Evolutionary conservation across 2,888 invertebrate genomes (phyloP), one percentile per base, ranked within the genome.

Genomic region (Eumerus sabulonum): DNA sequence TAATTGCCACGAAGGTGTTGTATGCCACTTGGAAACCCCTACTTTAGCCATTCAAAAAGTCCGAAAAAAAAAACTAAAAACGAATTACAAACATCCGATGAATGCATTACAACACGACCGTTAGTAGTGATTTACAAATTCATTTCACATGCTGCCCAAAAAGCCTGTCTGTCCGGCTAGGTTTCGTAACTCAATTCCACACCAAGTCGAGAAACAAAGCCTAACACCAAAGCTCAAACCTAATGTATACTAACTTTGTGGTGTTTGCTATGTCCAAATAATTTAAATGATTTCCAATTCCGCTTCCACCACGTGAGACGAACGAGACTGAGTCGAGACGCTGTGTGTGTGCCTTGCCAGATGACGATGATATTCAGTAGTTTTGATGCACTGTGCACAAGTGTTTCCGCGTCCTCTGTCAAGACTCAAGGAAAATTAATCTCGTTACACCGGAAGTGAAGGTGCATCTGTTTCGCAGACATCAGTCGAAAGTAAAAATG

Each of bases 201-300:
- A n/a, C 36, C 36, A 44, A 17, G 38, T 27, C 3, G 27, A 27
- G 27, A 27, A 27, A 27, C 35, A 53, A 45, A 59, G 53, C 19
- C 76, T 64, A 57, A 60, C 13, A 38, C 40, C 17, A 47, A 27
- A n/a, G 14, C 18, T 5, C 57, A 59, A 59, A 27, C 18, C 56
- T 19, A 35, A 45, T 72, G 68, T 74, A 27, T 63, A 63, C 68
- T 53, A 68, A 67, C 57, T 67, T n/a, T n/a, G n/a, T 50, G 27
- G 35, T 70, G 60, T 70, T 70, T 70, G 60, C 68, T 38, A 70
- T 70, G 70, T 54, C 54, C 70, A 70, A 62, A 62, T 62, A 56
- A 17, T 42, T 70, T 54, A 70, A 70, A 60, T 54, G 59, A 68
- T 47, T 59, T 59, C 59, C 60, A 70, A 45, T 70, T 62, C 40